Evolutionary conservation across 2,888 invertebrate species (phyloP), one percentile per base, ranked within the genome.

Genomic region (Uloborus plumipes): DNA sequence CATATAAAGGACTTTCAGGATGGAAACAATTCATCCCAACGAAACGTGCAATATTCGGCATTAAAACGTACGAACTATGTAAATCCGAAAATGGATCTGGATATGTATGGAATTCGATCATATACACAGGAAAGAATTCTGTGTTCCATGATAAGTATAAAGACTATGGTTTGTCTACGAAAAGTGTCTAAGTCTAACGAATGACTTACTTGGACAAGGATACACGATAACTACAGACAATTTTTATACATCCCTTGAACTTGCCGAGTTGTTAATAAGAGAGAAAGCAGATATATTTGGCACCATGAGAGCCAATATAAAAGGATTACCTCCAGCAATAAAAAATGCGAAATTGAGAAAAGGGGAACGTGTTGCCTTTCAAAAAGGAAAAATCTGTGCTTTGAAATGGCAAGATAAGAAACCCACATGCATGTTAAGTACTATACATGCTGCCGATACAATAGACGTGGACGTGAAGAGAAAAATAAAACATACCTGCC

Each of bases 11-110:
- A 1, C 50, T 65, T 0, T 22, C 85, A 0, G 22, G 59, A 11
- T 81, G 66, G 55, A 84, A 78, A 15, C 86, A 86, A 65, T 86
- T 79, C 51, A 81, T 85, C 18, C 85, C 86, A 7, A 49, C 62
- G 0, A 86, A 86, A 69, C 50, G 84, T 53, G 81, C 77, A 13
- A 16, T 85, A 11, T 86, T 86, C 53, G 85, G 84, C 14, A 51
- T 85, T 0, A 86, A 85, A 80, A 53, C 64, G 6, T 85, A 65
- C 39, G 62, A 80, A 4, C n/a, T 86, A 1, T 77, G 83, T 18
- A 84, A 86, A 58, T 70, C 59, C 7, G 1, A 39, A 14, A 84
- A 78, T n/a, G n/a, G n/a, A n/a, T n/a, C n/a, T 47, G 78, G 83
- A 14, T 86, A 83, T 39, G 69, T 86, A 18, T 62, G 79, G 51